Evolutionary conservation across 2,797 vertebrate species (phyloP), one percentile per base, ranked within the genome.

Genomic region (Parauchenoglanis ngamensis): DNA sequence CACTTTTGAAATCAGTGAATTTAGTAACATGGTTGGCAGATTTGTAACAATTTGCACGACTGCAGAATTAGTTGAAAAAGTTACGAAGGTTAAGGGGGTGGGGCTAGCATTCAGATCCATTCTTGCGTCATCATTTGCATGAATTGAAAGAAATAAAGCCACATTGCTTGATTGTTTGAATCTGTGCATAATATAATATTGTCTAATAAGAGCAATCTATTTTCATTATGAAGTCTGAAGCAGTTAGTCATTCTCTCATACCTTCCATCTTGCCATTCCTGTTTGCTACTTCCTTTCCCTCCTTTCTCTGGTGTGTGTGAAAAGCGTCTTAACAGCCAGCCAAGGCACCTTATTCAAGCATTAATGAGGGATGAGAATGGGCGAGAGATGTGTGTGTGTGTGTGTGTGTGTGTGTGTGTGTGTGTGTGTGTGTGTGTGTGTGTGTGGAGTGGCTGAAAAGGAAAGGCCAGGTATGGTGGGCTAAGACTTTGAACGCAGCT

Each of bases 401-500:
- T 2, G 75, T 68, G 88, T 79, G 31, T 59, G 23, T 80, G 35
- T 79, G 54, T 80, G 28, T 59, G 56, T 61, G 78, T 25, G 40
- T 57, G 28, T 31, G 75, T 77, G 13, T 1, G 76, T 76, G 88
- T 61, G n/a, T 83, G 28, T 83, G 7, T 67, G 44, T 68, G 25
- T 83, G 61, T 52, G 81, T 35, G 46, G 28, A 70, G 46, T 5
- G 49, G 49, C 80, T 78, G 78, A 85, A 88, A 87, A 80, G 92
- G 92, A 94, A 97, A 95, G 94, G 96, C 92, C 95, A 96, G 94
- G 88, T 90, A 93, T 88, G 86, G 67, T 93, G 93, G 92, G 91
- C 67, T 87, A 46, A 68, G 88, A 93, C 95, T 96, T 96, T 96
- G 97, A 97, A 97, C 96, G 90, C 90, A 73, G 78, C 89, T 90